Evolutionary conservation across 2,888 invertebrate species (phyloP).

Genomic region (Drosophila stalkeri): DNA sequence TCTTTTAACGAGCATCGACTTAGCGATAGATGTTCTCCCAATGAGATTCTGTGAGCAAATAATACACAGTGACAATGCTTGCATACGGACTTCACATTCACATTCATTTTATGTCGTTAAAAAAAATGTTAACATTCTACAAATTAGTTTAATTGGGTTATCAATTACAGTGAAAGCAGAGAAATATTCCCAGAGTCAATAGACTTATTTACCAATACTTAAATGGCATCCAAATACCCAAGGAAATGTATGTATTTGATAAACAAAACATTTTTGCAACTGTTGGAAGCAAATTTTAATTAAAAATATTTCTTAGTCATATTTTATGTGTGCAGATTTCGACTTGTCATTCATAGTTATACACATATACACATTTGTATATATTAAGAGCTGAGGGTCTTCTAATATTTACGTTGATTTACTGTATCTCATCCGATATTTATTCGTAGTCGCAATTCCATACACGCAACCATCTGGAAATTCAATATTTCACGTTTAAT

Average conservation of each 20-base stretch:
- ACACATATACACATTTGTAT: neutral
- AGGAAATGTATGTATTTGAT: neutral
- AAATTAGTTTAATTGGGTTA: too few species aligned
- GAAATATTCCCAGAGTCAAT: neutral
- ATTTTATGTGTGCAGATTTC: neutral
- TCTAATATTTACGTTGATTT: constrained; percentile 50
- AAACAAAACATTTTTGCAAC: neutral
- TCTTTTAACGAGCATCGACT: too few species aligned
- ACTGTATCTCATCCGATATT: constrained; percentile 40
- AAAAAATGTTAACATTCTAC: too few species aligned
- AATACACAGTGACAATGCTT: too few species aligned
- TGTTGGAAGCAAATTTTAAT: neutral
- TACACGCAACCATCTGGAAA: constrained; percentile 56
- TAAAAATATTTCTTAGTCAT: neutral
- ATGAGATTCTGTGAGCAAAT: too few species aligned
- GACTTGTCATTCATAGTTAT: neutral
- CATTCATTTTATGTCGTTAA: too few species aligned
- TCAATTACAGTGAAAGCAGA: neutral
- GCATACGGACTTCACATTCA: too few species aligned
- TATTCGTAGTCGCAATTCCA: constrained; percentile 33
- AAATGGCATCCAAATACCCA: neutral
- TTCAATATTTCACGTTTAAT: constrained; percentile 77
- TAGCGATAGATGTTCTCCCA: too few species aligned
- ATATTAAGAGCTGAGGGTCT: neutral
- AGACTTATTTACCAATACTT: neutral